Evolutionary conservation across 37 sponge, comb jelly and placozoan genomes (phyloP).

Genomic region (Eunapius fragilis): DNA sequence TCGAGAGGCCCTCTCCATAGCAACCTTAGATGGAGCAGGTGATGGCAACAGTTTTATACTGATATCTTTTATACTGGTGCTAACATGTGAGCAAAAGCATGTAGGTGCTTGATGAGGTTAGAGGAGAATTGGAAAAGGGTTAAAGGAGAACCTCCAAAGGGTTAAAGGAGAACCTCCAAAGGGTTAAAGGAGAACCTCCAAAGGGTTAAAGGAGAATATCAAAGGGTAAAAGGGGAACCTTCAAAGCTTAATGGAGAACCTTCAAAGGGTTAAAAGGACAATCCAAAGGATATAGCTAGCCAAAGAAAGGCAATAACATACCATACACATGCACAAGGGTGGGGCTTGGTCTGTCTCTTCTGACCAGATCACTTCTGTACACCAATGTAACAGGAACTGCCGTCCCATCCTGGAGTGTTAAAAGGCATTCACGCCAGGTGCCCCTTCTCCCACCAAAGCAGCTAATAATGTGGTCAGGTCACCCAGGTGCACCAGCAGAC

Average conservation of each 20-base stretch:
- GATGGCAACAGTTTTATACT: neutral
- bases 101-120: no score
- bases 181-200: no score
- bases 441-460: neutral
- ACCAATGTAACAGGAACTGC: constrained; percentile 50
- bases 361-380: constrained; percentile 7
- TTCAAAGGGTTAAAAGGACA: neutral
- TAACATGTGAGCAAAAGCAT: no score
- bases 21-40: constrained; percentile 49
- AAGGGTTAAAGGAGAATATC: no score
- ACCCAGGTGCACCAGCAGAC: neutral
- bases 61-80: no score
- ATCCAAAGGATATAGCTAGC: neutral
- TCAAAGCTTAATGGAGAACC: no score
- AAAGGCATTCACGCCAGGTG: no score
- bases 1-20: constrained; percentile 34
- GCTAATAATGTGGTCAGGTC: no score
- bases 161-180: no score
- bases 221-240: no score
- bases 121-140: no score
- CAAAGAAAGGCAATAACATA: neutral
- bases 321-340: constrained; percentile 39
- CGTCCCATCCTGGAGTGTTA: constrained; percentile 34
- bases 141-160: no score
- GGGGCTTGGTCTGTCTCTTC: constrained; percentile 2